Evolutionary conservation across 2,113 vertebrate genomes (phyloP).

Genomic region (Fulmarus glacialis): DNA sequence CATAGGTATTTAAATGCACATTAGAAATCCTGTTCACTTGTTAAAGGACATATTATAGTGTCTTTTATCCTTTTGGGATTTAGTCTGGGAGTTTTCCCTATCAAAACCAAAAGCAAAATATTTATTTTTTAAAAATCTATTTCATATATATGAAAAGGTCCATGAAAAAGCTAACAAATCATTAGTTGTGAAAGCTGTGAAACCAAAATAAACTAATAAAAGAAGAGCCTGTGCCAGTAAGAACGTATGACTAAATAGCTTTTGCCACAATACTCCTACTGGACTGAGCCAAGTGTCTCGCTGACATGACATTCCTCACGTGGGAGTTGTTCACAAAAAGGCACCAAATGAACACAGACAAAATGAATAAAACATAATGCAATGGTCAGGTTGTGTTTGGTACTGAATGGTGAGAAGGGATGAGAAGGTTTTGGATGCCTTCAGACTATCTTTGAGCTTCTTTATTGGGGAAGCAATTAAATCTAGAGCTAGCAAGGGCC

Average conservation of each 20-base stretch:
- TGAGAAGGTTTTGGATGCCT: not conserved
- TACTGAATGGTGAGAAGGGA: not conserved
- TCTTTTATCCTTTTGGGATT: not conserved
- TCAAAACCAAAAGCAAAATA: not conserved
- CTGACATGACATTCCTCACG: not conserved
- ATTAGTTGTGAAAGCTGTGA: not conserved
- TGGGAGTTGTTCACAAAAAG: not conserved
- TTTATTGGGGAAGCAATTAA: constrained; percentile 22
- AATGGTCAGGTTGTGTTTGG: not conserved
- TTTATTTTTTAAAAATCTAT: not conserved
- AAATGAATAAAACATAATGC: not conserved
- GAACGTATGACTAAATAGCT: not conserved
- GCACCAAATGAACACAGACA: not conserved
- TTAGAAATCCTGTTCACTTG: not conserved
- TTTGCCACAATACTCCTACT: not conserved
- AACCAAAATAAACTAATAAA: not conserved
- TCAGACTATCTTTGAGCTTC: not conserved
- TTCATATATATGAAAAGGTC: not conserved
- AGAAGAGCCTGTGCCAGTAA: not conserved
- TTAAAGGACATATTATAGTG: not conserved
- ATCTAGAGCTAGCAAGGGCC: constrained; percentile 33
- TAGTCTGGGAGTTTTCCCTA: not conserved
- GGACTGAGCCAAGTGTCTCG: not conserved
- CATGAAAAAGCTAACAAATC: not conserved
- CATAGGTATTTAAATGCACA: not conserved